Conservation (phyloP, 2,113 vertebrate genomes). For the Sturnus vulgaris region DNA sequence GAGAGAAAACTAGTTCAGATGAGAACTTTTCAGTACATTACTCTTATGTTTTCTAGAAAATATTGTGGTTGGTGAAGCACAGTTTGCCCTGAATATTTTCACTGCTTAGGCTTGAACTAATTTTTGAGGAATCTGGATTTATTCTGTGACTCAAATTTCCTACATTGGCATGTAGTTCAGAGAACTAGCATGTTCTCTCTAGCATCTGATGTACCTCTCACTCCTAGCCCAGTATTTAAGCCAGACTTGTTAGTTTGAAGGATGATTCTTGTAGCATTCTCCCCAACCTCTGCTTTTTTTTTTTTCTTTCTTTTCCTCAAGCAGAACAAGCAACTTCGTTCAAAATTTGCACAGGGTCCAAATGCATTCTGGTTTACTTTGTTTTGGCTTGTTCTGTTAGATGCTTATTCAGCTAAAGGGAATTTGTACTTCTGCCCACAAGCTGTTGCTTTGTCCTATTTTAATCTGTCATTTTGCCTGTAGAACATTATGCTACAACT, state of each 20-base stretch:
- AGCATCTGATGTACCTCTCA: background rate
- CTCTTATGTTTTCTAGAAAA: background rate
- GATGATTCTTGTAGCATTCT: background rate
- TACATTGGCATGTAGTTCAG: background rate
- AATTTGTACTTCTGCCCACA: background rate
- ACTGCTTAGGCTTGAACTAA: background rate
- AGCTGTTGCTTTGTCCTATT: background rate
- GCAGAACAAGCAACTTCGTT: background rate
- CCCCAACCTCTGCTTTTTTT: rapidly evolving
- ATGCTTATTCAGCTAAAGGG: background rate
- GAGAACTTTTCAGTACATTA: background rate
- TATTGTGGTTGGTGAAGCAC: background rate
- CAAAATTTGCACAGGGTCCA: background rate
- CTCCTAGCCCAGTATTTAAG: background rate
- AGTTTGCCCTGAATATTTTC: background rate
- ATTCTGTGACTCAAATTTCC: background rate
- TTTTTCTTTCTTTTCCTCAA: background rate
- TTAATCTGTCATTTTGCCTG: background rate
- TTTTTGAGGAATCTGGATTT: background rate
- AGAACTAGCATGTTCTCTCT: background rate
- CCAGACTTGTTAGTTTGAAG: background rate
- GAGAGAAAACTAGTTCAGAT: background rate
- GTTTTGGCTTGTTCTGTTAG: background rate
- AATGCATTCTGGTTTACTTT: background rate
- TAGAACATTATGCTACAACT: background rate